Percentiles rank a stretch among this genome's conserved stretches.
Evolutionary conservation across 2,888 invertebrate species (phyloP).

Genomic region (Limnephilus auricula): DNA sequence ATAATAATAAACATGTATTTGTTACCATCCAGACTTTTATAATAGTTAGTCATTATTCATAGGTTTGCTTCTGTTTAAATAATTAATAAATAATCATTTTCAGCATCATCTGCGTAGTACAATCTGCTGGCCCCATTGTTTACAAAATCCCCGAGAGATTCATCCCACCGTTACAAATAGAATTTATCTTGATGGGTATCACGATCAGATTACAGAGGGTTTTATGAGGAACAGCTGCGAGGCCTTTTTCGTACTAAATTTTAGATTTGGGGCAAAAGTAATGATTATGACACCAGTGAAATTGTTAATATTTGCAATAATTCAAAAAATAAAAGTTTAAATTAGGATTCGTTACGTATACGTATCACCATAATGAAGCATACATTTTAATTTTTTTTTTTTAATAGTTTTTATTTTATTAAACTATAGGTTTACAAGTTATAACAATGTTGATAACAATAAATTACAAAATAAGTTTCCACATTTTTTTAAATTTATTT

Average conservation of each 20-base stretch:
- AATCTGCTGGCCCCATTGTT: neutral
- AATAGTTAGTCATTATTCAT: neutral
- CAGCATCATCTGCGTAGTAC: neutral
- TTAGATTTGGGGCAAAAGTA: neutral
- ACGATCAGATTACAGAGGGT: neutral
- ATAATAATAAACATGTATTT: no score
- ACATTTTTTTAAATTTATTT: no score
- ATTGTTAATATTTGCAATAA: no score
- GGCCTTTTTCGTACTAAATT: neutral
- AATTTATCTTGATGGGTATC: neutral
- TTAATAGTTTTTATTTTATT: no score
- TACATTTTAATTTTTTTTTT: no score
- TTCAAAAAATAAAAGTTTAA: no score
- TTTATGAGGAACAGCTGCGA: neutral
- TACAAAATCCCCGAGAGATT: neutral
- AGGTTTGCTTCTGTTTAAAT: neutral
- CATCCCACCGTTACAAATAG: neutral
- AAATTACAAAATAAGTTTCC: no score
- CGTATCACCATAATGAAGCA: no score
- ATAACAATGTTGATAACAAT: no score
- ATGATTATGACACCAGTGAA: no score
- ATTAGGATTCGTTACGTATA: no score
- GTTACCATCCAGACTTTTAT: neutral
- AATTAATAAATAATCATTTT: neutral
- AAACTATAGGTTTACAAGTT: no score